Evolutionary conservation across 2,113 vertebrate genomes (phyloP).

Genomic region (Nesoenas mayeri): DNA sequence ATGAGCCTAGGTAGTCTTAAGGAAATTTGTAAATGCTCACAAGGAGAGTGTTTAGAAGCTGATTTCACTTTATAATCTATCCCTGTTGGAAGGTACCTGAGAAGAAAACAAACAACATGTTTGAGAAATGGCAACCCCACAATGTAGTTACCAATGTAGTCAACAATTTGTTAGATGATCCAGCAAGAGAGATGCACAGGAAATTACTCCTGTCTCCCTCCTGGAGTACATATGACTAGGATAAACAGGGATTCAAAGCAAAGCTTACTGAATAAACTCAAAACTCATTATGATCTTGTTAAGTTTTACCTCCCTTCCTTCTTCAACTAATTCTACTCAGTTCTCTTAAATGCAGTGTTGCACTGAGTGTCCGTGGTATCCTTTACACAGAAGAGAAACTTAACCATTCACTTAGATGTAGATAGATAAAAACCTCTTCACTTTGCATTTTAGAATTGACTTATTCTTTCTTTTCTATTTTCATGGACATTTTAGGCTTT

Average conservation of each 20-base stretch:
- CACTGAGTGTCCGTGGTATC: not conserved
- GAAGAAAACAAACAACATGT: not conserved
- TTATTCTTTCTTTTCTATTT: not conserved
- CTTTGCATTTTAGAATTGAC: not conserved
- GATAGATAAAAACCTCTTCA: not conserved
- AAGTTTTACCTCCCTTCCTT: not conserved
- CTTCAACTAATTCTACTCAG: not conserved
- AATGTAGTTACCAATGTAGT: too few species aligned
- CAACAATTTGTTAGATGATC: not conserved
- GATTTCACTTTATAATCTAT: not conserved
- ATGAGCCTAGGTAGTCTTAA: not conserved
- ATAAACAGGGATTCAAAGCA: not conserved
- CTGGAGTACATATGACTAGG: not conserved
- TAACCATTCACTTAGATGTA: not conserved
- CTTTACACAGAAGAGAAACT: not conserved
- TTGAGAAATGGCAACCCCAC: not conserved
- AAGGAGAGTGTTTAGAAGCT: not conserved
- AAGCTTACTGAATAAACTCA: not conserved
- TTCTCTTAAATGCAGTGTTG: not conserved
- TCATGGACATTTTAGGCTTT: constrained; percentile 80
- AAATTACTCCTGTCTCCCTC: not conserved
- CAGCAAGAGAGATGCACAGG: not conserved
- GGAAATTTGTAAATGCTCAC: not conserved
- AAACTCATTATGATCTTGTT: not conserved
- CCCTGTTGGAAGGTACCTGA: not conserved